A percentile compares a stretch with the other conserved stretches of the same genome.
phyloP scores from a whole-genome alignment of 2,113 vertebrate genomes.

The Australoheros scitulus region DNA sequence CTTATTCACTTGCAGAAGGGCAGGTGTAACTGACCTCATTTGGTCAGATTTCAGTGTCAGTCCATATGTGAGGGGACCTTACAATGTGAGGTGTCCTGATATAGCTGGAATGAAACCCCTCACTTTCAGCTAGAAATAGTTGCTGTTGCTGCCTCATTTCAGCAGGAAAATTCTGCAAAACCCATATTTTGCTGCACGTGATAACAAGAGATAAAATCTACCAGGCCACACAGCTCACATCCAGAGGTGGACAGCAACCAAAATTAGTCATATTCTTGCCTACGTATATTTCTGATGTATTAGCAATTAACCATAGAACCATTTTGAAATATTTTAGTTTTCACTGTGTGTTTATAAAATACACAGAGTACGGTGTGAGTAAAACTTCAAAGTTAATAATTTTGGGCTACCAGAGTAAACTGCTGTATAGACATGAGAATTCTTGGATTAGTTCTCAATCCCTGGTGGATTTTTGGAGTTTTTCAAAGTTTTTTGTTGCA shows the following conservation, averaged over 20 bases:
- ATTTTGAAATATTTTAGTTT: background rate
- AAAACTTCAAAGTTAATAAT: background rate
- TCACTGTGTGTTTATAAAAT: too few relatives aligned
- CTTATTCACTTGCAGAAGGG: background rate
- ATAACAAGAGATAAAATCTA: slow-evolving; percentile 23
- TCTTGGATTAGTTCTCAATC: too few relatives aligned
- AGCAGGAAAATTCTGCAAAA: slow-evolving; percentile 18
- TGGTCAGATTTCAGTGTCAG: slow-evolving; percentile 29
- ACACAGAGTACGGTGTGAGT: background rate
- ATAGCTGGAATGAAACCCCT: slow-evolving; percentile 9
- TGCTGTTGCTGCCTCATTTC: slow-evolving; percentile 7
- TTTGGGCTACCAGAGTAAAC: background rate
- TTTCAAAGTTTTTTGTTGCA: too few relatives aligned
- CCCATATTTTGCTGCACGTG: slow-evolving; percentile 18
- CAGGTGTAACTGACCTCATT: slow-evolving; percentile 21
- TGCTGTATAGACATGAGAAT: background rate
- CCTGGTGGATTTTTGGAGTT: too few relatives aligned
- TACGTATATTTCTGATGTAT: background rate
- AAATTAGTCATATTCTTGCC: background rate
- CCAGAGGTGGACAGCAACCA: background rate
- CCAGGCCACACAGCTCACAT: background rate
- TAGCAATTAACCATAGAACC: background rate
- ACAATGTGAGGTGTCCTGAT: slow-evolving; percentile 7
- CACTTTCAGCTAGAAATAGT: background rate
- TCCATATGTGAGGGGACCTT: background rate